These are phyloP conservation scores for Pristis pectinata DNA, from an alignment of 2,797 vertebrate genomes.

Conservation along the genomic window DNA sequence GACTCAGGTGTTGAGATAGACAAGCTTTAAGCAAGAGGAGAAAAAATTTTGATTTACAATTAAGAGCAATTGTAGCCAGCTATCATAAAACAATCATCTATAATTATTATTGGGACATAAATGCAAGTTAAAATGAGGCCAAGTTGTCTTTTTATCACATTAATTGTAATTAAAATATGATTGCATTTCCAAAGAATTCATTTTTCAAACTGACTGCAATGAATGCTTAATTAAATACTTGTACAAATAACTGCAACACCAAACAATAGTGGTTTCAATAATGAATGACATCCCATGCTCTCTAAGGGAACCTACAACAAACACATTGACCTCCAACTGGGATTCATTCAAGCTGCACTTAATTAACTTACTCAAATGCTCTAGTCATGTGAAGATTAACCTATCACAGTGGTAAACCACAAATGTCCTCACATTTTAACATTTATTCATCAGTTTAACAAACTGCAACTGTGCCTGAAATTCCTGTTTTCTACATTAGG, in stretches of 20 bases:
- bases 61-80: slow-evolving; percentile 7
- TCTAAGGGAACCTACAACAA: slow-evolving; percentile 13
- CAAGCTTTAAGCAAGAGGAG: not conserved
- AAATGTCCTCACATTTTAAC: not conserved
- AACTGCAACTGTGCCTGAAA: not conserved
- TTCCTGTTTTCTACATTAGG: not conserved
- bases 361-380: slow-evolving; percentile 31
- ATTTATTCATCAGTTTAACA: not conserved
- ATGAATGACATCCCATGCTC: slow-evolving; percentile 11
- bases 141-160: slow-evolving; percentile 31
- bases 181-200: slow-evolving; percentile 16
- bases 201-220: slow-evolving; percentile 31
- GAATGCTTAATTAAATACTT: slow-evolving; percentile 21
- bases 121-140: slow-evolving; percentile 2
- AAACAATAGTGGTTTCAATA: slow-evolving; percentile 23
- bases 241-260: not conserved
- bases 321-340: slow-evolving; percentile 29
- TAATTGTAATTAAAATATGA: slow-evolving; percentile 17
- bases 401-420: not conserved
- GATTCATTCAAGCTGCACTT: slow-evolving; percentile 26
- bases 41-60: slow-evolving; percentile 7
- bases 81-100: not conserved
- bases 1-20: not conserved
- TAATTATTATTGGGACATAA: slow-evolving; percentile 2
- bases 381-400: slow-evolving; percentile 26